Conservation (phyloP, 23 tunicate genomes). For the Botrylloides violaceus region DNA sequence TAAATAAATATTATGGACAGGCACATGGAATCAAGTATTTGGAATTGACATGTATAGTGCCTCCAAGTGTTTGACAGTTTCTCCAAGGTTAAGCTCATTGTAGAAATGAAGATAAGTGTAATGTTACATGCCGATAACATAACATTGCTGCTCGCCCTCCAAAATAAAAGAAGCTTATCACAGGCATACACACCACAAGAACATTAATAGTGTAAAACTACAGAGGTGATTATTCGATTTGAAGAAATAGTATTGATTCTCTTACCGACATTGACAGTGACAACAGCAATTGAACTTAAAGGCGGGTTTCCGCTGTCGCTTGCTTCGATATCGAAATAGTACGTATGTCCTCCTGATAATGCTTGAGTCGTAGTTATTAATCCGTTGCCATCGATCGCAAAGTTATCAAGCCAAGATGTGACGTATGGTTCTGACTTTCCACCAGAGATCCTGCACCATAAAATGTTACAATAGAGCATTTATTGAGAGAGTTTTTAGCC, state of each 20-base stretch:
- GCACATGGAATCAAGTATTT: too few species aligned
- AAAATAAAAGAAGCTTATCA: too few species aligned
- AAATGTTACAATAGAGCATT: not conserved
- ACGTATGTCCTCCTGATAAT: slow-evolving; percentile 15
- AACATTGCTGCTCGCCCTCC: too few species aligned
- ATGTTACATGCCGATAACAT: too few species aligned
- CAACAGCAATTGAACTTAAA: slow-evolving; percentile 38
- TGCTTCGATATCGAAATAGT: slow-evolving; percentile 32
- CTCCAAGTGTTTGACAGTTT: too few species aligned
- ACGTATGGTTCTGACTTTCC: slow-evolving; percentile 13
- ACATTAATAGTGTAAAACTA: not conserved
- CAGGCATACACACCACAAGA: too few species aligned
- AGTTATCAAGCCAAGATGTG: not conserved
- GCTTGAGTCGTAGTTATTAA: slow-evolving; percentile 1
- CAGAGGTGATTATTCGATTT: not conserved
- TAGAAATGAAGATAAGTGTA: too few species aligned
- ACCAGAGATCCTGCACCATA: slow-evolving; percentile 18
- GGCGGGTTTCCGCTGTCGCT: slow-evolving; percentile 55
- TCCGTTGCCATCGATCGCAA: slow-evolving; percentile 14
- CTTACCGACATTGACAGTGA: slow-evolving; percentile 42
- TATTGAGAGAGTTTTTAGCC: not conserved
- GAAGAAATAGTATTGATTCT: not conserved
- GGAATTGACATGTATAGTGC: too few species aligned
- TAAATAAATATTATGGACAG: not conserved
- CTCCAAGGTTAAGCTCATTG: too few species aligned